Percentiles rank a stretch among this genome's conserved stretches.
Evolutionary conservation across 2,888 invertebrate genomes (phyloP).

Genomic region (Stegophylla sp.): DNA sequence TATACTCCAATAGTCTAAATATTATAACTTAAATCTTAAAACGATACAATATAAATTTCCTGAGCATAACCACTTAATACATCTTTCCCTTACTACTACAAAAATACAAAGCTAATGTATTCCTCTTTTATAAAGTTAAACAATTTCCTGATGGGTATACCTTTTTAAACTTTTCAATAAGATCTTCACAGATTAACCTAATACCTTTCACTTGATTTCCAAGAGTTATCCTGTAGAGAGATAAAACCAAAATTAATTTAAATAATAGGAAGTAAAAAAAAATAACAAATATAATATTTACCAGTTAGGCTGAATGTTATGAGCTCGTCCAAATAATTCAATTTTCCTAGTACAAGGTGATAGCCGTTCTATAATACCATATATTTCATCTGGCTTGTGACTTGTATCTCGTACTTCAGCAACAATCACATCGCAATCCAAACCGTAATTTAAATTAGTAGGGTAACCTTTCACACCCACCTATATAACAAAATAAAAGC

Average conservation of each 20-base stretch:
- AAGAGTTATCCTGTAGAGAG: constrained; percentile 76
- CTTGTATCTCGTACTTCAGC: constrained; percentile 97
- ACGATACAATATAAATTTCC: too few species aligned
- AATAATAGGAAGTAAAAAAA: not conserved
- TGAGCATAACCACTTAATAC: too few species aligned
- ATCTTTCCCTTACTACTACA: too few species aligned
- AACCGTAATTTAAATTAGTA: constrained; percentile 84
- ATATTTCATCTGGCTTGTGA: constrained; percentile 98
- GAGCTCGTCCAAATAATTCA: constrained; percentile 95
- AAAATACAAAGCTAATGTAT: too few species aligned
- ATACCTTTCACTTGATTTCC: constrained; percentile 98
- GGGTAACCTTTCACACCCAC: constrained; percentile 96
- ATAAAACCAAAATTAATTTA: not conserved
- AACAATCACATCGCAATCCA: constrained; percentile 98
- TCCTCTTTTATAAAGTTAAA: constrained; percentile 64
- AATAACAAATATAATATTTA: constrained; percentile 64
- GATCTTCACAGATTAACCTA: constrained; percentile 86
- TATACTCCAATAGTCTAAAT: too few species aligned
- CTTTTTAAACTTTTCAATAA: constrained; percentile 87
- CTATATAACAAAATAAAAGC: too few species aligned
- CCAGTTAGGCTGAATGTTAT: constrained; percentile 99
- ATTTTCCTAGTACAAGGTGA: constrained; percentile 97
- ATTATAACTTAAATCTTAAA: too few species aligned
- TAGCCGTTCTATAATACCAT: constrained; percentile 94
- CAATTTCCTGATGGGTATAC: constrained; percentile 90